phyloP scores from a whole-genome alignment of 2,797 vertebrate genomes.

The Cygnus olor region DNA sequence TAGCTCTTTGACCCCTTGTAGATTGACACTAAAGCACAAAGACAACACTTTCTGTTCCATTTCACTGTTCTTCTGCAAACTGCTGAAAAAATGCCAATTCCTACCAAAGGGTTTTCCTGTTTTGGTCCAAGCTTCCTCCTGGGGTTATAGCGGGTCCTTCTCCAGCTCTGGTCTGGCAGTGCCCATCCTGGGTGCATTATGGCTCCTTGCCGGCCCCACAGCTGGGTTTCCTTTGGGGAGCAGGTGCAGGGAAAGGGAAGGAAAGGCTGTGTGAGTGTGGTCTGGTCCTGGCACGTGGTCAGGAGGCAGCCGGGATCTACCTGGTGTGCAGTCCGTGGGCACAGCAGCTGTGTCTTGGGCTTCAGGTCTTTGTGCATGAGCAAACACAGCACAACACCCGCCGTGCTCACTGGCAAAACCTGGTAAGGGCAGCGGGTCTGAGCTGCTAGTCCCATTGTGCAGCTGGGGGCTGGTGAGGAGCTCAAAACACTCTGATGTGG shows the following conservation, averaged over 20 bases:
- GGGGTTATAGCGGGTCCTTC: background rate
- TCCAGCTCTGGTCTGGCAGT: too few species aligned
- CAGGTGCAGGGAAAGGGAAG: background rate
- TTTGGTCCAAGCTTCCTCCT: background rate
- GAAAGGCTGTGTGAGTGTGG: accelerated
- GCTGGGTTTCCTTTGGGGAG: background rate
- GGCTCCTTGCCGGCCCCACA: background rate
- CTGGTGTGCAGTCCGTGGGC: accelerated
- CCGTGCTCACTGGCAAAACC: background rate
- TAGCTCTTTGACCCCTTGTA: background rate
- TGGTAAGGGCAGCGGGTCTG: accelerated
- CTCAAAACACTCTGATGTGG: too few species aligned
- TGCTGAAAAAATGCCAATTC: background rate
- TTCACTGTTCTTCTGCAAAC: background rate
- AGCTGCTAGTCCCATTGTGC: accelerated
- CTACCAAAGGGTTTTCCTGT: background rate
- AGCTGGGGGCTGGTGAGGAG: background rate
- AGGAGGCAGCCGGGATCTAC: background rate
- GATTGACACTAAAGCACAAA: accelerated
- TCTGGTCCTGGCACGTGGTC: background rate
- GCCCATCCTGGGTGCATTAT: accelerated
- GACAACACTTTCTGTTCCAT: background rate
- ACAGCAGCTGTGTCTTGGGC: background rate
- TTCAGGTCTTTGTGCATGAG: too few species aligned
- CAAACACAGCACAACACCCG: accelerated